Conservation (phyloP, 2,888 invertebrate species). For the Rhagonycha lutea region DNA sequence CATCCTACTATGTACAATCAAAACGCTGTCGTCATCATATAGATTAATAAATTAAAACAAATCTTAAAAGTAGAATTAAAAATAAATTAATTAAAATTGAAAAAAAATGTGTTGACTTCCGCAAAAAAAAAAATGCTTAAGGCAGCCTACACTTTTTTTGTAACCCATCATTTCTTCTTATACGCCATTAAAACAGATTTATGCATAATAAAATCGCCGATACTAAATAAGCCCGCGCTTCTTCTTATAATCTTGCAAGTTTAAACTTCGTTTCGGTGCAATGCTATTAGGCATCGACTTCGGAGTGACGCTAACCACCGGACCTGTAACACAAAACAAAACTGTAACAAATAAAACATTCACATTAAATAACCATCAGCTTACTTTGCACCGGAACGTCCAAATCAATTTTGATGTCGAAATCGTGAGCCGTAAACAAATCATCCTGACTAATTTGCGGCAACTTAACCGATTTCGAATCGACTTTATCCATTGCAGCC, state of each 20-base stretch:
- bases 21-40: background rate
- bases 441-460: constrained; percentile 58
- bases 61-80: background rate
- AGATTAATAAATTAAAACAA: background rate
- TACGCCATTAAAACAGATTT: background rate
- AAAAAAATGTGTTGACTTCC: background rate
- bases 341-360: background rate
- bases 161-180: background rate
- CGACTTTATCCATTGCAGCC: constrained; percentile 40
- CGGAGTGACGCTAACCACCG: constrained; percentile 72
- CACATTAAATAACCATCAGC: constrained; percentile 42
- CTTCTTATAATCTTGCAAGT: constrained; percentile 92
- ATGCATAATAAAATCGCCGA: constrained; percentile 1
- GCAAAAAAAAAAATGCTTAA: background rate
- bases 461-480: constrained; percentile 41
- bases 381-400: constrained; percentile 81
- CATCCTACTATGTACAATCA: background rate
- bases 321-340: constrained; percentile 60
- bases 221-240: constrained; percentile 80
- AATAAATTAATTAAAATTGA: background rate
- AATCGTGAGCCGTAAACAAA: constrained; percentile 76
- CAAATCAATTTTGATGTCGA: constrained; percentile 93
- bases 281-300: constrained; percentile 74
- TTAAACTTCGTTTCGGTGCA: constrained; percentile 82
- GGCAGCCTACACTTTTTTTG: background rate